Evolutionary conservation across 2,888 invertebrate species (phyloP), one percentile per base, ranked within the genome.

Genomic region (Lepetodrilus schrolli): DNA sequence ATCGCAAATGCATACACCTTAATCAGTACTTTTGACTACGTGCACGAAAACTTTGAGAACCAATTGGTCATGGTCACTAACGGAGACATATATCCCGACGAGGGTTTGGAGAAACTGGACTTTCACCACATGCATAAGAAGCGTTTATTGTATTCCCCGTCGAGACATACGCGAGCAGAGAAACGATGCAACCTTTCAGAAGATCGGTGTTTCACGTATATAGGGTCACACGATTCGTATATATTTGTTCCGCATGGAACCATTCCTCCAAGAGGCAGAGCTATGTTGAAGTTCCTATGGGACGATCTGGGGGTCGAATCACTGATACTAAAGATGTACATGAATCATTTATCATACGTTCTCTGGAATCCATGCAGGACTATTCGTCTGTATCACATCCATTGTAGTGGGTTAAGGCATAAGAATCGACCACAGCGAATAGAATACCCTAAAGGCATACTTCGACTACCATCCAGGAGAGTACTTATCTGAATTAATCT

Each of bases 1-100:
- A 34, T 38, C 1, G 36, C n/a, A n/a, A 23, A 66, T 17, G 36
- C 66, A 0, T 8, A 2, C 2, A 36, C n/a, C 17, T n/a, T n/a
- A 1, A 36, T n/a, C 36, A n/a, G 37, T 21, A 17, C 36, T 13
- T 36, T 66, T 7, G 38, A 66, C n/a, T 66, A 10, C 23, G 66
- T 38, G n/a, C 38, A 66, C 34, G 3, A 20, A 66, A 34, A 66
- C 8, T 66, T 13, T n/a, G 17, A 34, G 5, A n/a, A 30, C 38
- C n/a, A 66, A 36, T 20, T 69, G 23, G 69, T 69, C 21, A 69
- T 69, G 69, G 30, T 47, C 17, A 69, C 43, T 7, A 36, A 66
- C 1, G 66, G 21, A 21, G 66, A 66, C 0, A 13, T 34, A n/a
- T 37, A 66, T 20, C 48, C 49, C 2, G 69, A 26, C 26, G 4